A percentile compares a stretch with the other conserved stretches of the same genome.
phyloP scores from a whole-genome alignment of 2,113 vertebrate genomes.

The Lucifuga dentata region DNA sequence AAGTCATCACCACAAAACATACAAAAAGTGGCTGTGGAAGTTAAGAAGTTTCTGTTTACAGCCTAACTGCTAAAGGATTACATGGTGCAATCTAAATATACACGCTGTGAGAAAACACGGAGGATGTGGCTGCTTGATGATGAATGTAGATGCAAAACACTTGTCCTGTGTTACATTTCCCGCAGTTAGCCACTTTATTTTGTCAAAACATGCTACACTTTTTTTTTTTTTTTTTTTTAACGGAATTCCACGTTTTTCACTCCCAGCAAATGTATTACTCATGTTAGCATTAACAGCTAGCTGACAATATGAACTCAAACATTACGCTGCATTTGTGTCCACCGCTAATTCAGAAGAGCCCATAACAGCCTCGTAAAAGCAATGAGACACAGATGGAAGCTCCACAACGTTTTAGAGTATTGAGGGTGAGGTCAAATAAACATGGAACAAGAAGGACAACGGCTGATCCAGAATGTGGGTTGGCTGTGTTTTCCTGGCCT shows the following conservation, averaged over 20 bases:
- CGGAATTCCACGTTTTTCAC: slow-evolving; percentile 37
- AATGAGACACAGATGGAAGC: slow-evolving; percentile 74
- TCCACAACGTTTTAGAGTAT: slow-evolving; percentile 37
- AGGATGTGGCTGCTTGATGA: slow-evolving; percentile 37
- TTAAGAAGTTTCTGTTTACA: slow-evolving; percentile 68
- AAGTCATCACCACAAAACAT: slow-evolving; percentile 64
- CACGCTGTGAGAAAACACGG: slow-evolving; percentile 74
- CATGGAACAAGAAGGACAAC: slow-evolving; percentile 34
- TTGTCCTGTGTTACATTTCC: slow-evolving; percentile 50
- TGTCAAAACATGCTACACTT: slow-evolving; percentile 58
- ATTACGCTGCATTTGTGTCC: slow-evolving; percentile 66
- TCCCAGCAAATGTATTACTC: slow-evolving; percentile 62
- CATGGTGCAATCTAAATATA: slow-evolving; percentile 67
- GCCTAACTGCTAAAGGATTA: slow-evolving; percentile 56
- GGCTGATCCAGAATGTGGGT: slow-evolving; percentile 50
- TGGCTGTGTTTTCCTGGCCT: slow-evolving; percentile 56
- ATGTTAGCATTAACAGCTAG: slow-evolving; percentile 57
- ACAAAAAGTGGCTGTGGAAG: slow-evolving; percentile 47
- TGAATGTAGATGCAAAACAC: slow-evolving; percentile 42
- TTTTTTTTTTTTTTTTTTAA: slow-evolving; percentile 57
- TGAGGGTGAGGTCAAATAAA: slow-evolving; percentile 63
- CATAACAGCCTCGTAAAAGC: slow-evolving; percentile 76
- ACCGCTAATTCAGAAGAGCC: slow-evolving; percentile 74
- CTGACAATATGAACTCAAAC: slow-evolving; percentile 55
- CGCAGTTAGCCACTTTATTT: slow-evolving; percentile 55